Evolutionary conservation across 2,888 invertebrate species (phyloP).

Genomic region (Scelioninae gen. 2): DNA sequence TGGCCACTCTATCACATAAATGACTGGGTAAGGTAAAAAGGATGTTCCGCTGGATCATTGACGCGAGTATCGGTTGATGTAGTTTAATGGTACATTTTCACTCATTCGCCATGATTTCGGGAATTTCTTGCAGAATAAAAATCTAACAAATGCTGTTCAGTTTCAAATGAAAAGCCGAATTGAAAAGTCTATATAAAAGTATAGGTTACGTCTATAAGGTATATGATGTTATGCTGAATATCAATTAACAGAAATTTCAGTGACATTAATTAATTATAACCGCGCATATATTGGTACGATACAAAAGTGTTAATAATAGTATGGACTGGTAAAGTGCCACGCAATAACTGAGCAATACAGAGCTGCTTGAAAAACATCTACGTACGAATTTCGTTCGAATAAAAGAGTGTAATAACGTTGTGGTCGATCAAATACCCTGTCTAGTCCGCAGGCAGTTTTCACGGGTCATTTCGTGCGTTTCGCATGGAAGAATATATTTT

Average conservation of each 20-base stretch:
- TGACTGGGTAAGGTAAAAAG: conserved; percentile 74
- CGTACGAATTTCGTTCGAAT: conserved; percentile 42
- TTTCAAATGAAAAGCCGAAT: no score
- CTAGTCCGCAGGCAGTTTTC: conserved; percentile 60
- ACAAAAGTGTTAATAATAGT: no score
- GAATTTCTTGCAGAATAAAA: no score
- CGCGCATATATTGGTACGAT: no score
- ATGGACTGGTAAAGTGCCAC: conserved; percentile 57
- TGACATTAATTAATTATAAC: no score
- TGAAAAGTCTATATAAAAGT: no score
- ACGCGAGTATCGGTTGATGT: conserved; percentile 67
- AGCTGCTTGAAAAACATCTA: conserved; percentile 32
- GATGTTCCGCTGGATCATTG: conserved; percentile 65
- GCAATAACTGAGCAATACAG: conserved; percentile 37
- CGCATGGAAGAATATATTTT: conserved; percentile 59
- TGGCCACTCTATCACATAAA: conserved; percentile 72
- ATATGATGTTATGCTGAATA: no score
- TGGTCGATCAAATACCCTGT: conserved; percentile 59
- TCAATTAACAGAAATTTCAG: no score
- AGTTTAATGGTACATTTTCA: conserved; percentile 53
- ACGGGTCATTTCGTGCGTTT: conserved; percentile 64
- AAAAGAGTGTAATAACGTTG: conserved; percentile 61
- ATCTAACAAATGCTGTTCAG: no score
- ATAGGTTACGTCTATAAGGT: no score
- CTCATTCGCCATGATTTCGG: conserved; percentile 22